A percentile compares a stretch with the other conserved stretches of the same genome.
Conservation (phyloP, 2,113 vertebrate genomes). For the Rana temporaria region DNA sequence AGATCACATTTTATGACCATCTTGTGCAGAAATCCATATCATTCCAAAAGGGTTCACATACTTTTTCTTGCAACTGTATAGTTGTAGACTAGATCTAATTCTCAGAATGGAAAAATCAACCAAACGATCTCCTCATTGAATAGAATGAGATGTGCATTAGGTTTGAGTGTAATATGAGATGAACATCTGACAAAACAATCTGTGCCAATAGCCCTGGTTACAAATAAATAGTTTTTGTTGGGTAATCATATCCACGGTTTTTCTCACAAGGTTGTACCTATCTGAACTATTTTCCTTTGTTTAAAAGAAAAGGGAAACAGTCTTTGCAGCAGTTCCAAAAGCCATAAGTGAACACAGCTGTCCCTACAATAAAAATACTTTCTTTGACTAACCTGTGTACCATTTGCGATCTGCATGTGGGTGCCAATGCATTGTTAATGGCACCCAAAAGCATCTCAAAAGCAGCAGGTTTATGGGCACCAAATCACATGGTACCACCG, state of each 20-base stretch:
- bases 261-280: neutral
- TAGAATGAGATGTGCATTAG: neutral
- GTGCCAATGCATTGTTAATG: no score
- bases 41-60: no score
- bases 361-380: slow-evolving; percentile 3
- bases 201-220: neutral
- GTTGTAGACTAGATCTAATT: neutral
- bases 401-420: no score
- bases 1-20: no score
- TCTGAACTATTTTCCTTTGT: neutral
- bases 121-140: neutral
- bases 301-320: slow-evolving; percentile 18
- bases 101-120: neutral
- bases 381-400: no score
- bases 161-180: neutral
- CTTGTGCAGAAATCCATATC: no score
- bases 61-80: no score
- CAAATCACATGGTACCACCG: no score
- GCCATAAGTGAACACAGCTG: slow-evolving; percentile 13
- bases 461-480: no score
- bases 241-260: neutral
- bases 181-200: slow-evolving; percentile 2
- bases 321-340: slow-evolving; percentile 1
- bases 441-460: no score
- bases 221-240: neutral